These are phyloP conservation scores for Catamblyrhynchus diadema DNA, from an alignment of 2,797 vertebrate genomes.

Conservation along the genomic window DNA sequence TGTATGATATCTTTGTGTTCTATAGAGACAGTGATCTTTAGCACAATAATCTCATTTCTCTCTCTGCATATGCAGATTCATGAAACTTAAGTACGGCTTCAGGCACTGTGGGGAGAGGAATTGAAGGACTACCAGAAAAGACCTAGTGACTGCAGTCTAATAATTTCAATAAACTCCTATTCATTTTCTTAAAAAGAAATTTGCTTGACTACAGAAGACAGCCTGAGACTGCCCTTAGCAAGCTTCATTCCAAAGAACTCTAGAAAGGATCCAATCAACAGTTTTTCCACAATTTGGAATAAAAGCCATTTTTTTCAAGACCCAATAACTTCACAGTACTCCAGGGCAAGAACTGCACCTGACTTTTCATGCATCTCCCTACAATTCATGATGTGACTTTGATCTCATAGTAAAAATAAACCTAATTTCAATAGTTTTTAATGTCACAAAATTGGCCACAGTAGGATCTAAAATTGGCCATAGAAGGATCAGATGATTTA, in stretches of 20 bases:
- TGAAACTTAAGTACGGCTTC: neutral
- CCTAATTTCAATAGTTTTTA: neutral
- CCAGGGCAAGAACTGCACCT: neutral
- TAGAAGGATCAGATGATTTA: neutral
- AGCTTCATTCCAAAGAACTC: neutral
- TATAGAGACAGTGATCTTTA: neutral
- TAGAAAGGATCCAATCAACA: neutral
- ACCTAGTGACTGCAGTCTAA: neutral
- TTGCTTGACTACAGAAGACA: neutral
- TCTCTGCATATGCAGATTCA: neutral
- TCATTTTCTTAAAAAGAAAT: conserved; percentile 32
- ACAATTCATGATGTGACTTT: neutral
- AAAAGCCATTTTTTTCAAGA: neutral
- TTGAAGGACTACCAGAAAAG: neutral
- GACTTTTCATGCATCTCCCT: neutral
- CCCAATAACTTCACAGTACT: neutral
- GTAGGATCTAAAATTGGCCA: neutral
- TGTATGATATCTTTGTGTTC: neutral
- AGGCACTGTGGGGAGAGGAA: neutral
- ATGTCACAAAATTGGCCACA: neutral
- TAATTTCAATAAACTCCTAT: conserved; percentile 15
- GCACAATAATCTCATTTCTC: neutral
- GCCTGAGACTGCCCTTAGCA: neutral
- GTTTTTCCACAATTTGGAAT: neutral
- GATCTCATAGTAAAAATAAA: neutral